Base-by-base conservation (phyloP, 2,888 invertebrate species). In the Auanema freiburgensis region DNA sequence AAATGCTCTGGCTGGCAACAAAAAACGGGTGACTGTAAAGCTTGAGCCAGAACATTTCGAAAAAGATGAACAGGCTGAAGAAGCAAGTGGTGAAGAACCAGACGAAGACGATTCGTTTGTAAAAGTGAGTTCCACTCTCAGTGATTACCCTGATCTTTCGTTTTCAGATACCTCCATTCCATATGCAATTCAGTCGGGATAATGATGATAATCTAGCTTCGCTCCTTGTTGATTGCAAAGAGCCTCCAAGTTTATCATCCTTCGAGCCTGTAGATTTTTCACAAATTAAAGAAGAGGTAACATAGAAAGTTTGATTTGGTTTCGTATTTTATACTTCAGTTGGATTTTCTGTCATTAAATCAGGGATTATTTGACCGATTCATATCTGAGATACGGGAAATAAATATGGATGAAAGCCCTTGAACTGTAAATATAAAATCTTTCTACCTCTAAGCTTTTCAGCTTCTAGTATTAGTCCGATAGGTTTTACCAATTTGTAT, bases 61-160 rank as follows among this genome's bases (percentile, higher is more conserved):
- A 11, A 21, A 55, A 8, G 16, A n/a, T 23, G 41, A 55, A 33
- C 33, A 33, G 33, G 3, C 33, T 33, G 33, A 33, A 33, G 33
- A 33, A 33, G 33, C 33, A 33, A 33, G 33, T 8, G 33, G 33
- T 33, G 33, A 33, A 33, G 33, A 33, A 5, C 4, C 8, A 8
- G 33, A 33, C 40, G 64, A 64, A 11, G 64, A 64, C 3, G 64
- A 64, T 44, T 64, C 64, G 11, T 64, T 64, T 33, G 64, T 64
- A 0, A 64, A 64, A 50, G 59, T 59, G 23, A n/a, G 8, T 18
- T n/a, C 24, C 14, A 52, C 5, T 52, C 24, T 52, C 14, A 52
- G 24, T 23, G 16, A 23, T 16, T 44, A n/a, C 25, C 52, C n/a
- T 54, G 43, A 40, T 33, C n/a, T 11, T 55, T 6, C 16, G n/a